phyloP scores from a whole-genome alignment of 2,113 vertebrate species.

The Pholis gunnellus region DNA sequence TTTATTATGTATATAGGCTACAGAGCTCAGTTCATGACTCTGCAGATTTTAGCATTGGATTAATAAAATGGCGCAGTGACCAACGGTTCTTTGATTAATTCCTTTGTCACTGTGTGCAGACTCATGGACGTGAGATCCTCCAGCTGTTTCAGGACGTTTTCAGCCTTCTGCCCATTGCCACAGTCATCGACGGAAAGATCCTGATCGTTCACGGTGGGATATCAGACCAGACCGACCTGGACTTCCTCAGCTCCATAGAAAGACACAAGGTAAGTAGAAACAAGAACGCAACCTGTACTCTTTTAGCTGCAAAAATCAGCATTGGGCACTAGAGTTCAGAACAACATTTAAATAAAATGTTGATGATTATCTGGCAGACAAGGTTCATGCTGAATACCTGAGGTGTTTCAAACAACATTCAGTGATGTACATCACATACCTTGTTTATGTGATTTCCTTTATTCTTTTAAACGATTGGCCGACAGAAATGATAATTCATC shows the following conservation, averaged over 20 bases:
- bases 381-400: neutral
- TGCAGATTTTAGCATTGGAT: neutral
- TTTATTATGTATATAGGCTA: neutral
- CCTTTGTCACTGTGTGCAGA: constrained; percentile 72
- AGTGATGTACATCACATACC: neutral
- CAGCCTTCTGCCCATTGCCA: constrained; percentile 92
- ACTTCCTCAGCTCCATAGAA: constrained; percentile 86
- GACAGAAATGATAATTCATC: neutral
- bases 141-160: constrained; percentile 91
- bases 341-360: neutral
- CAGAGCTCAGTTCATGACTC: neutral
- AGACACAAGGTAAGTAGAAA: constrained; percentile 89
- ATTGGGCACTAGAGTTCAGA: constrained; percentile 9
- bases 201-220: constrained; percentile 96
- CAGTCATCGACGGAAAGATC: constrained; percentile 92
- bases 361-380: neutral
- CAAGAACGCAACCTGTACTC: neutral
- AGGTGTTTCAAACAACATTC: neutral
- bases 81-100: neutral
- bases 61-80: neutral
- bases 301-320: neutral
- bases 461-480: neutral
- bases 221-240: constrained; percentile 92
- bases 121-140: constrained; percentile 88
- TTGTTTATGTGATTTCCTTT: neutral